Evolutionary conservation across 1,140 invertebrate genomes (phyloP).

Genomic region (Onthophagus taurus): DNA sequence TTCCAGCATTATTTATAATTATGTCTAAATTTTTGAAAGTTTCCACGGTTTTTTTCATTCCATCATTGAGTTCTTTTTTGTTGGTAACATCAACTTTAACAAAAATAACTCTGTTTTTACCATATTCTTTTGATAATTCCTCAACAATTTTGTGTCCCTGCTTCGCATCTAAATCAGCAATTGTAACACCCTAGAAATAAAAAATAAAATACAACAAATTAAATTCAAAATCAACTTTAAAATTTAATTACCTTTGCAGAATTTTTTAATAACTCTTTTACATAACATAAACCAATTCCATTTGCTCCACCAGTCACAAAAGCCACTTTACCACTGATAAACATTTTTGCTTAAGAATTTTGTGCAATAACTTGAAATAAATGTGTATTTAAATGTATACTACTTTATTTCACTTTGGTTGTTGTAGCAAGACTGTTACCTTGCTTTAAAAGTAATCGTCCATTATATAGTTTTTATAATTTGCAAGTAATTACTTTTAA

Average conservation of each 20-base stretch:
- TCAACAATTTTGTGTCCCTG: constrained; percentile 13
- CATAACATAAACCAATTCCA: constrained; percentile 60
- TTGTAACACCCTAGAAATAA: constrained; percentile 9
- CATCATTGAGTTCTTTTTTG: constrained; percentile 47
- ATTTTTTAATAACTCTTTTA: constrained; percentile 56
- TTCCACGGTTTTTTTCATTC: constrained; percentile 28
- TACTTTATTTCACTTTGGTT: too few species aligned
- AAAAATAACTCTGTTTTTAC: constrained; percentile 52
- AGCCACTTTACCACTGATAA: constrained; percentile 56
- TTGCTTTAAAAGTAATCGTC: too few species aligned
- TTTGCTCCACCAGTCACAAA: constrained; percentile 63
- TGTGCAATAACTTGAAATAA: too few species aligned
- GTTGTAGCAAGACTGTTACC: too few species aligned
- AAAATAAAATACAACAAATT: not conserved
- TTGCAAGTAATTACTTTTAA: too few species aligned
- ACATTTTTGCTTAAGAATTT: too few species aligned
- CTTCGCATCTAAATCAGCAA: constrained; percentile 17
- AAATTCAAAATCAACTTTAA: too few species aligned
- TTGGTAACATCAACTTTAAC: constrained; percentile 57
- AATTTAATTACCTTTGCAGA: constrained; percentile 58
- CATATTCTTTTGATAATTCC: constrained; percentile 15
- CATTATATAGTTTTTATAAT: too few species aligned
- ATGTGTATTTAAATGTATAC: too few species aligned
- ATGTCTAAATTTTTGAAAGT: constrained; percentile 38
- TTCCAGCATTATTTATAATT: constrained; percentile 43